phyloP scores from a whole-genome alignment of 2,797 vertebrate species.

The Pteronotus mesoamericanus region DNA sequence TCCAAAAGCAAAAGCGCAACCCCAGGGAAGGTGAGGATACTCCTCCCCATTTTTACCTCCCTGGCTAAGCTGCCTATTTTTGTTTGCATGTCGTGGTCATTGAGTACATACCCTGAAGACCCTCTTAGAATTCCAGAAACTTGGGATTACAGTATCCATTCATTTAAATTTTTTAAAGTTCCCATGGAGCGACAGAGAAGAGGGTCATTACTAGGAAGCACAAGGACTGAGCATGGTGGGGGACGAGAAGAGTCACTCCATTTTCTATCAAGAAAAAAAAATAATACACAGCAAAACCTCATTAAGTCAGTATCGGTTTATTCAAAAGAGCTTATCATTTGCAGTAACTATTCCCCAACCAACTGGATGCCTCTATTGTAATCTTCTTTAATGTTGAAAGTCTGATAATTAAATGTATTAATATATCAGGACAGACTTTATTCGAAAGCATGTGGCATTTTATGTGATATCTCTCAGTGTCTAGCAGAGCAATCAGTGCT shows the following conservation, averaged over 20 bases:
- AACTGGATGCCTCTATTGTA: constrained; percentile 48
- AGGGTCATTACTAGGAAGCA: background rate
- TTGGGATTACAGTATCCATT: background rate
- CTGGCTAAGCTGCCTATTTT: background rate
- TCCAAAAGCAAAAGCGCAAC: background rate
- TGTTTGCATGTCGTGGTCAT: background rate
- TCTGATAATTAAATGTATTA: constrained; percentile 66
- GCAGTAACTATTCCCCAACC: constrained; percentile 49
- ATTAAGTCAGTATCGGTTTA: constrained; percentile 50
- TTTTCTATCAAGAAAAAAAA: constrained; percentile 28
- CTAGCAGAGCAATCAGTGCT: background rate
- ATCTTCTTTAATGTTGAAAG: constrained; percentile 11
- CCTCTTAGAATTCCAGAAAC: constrained; percentile 16
- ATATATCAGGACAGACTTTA: constrained; percentile 20
- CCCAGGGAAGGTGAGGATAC: background rate
- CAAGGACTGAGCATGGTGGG: background rate
- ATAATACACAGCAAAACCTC: constrained; percentile 47
- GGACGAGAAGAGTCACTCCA: background rate
- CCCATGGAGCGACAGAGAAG: background rate
- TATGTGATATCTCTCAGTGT: background rate
- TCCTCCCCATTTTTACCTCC: background rate
- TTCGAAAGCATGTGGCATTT: background rate
- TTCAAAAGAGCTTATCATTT: constrained; percentile 54
- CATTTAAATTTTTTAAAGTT: constrained; percentile 8
- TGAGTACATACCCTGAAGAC: background rate